Base-by-base conservation (phyloP, 1,140 invertebrate genomes). In the Platyscapa corneri region DNA sequence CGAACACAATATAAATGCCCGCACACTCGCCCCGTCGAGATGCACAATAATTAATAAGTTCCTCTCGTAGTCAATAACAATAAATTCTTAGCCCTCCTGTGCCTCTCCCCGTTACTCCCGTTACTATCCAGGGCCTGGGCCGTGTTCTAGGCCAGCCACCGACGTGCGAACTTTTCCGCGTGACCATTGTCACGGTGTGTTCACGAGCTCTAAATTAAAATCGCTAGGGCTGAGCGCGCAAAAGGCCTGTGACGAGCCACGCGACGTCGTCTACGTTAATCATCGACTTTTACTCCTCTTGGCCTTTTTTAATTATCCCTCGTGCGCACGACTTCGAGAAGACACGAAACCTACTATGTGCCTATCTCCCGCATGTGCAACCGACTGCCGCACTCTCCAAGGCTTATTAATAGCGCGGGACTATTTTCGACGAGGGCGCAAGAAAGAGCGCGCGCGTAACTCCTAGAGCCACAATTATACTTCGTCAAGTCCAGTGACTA, bases 191-290 rank as follows among this genome's bases (percentile, higher is more conserved):
- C 64, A 30, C 3, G 18, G 20, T 7, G 39, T 39, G 75, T n/a
- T 34, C 16, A 46, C 56, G 76, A 18, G 65, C 84, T 86, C 88
- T 79, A 86, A 87, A 88, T 89, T 87, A 85, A 88, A 90, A 80
- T 32, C 70, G 53, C 14, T 78, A 23, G n/a, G n/a, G 74, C 18
- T 30, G 74, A 46, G 39, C 74, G 74, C 12, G 74, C 32, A 64
- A 65, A 77, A 75, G 46, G 37, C 77, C 64, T 37, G 82, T 84
- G 87, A 88, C 86, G 85, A 86, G 84, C 86, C 78, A 87, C 84
- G 88, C 42, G 84, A 60, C 75, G 76, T n/a, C 34, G 30, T 37
- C 85, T 46, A 32, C 65, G 64, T 81, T 72, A 81, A 82, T 82
- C 39, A 76, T 37, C 12, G 37, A 87, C 65, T 88, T 87, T 87